Evolutionary conservation across 2,113 vertebrate genomes (phyloP), one percentile per base, ranked within the genome.

Genomic region (Sphaerodactylus townsendi): DNA sequence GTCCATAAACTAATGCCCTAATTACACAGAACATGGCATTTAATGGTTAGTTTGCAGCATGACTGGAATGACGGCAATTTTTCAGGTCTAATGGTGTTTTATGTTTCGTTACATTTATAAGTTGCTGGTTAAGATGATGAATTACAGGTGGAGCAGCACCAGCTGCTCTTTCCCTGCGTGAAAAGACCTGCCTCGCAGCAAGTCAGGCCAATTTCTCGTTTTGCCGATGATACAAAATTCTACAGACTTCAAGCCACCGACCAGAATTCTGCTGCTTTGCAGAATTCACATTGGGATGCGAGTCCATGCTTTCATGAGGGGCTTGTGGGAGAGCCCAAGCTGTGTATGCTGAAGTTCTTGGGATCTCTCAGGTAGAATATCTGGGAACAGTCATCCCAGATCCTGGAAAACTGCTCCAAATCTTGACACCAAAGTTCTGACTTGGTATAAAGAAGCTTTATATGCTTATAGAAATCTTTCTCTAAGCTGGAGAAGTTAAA

Each of bases 61-160:
- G 90, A 2, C 85, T 95, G 93, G 93, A 93, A 94, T 95, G 92
- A 92, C 89, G 86, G 90, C 89, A 93, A 84, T 90, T 94, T 95
- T 95, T 95, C 92, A 92, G 93, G 93, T 93, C 82, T 89, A 92
- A 93, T 90, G 92, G 91, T 90, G 84, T 91, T 95, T 94, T 84
- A 92, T 94, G 88, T 94, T 95, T 91, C 91, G 59, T 82, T 95
- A 90, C 92, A 94, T 95, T 95, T 95, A 87, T 91, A 92, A 92
- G 91, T 93, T 94, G 92, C 88, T 95, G 95, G 90, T 95, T 96
- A 94, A 91, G 90, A 95, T 95, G 95, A 96, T 95, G 86, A 90
- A 95, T 93, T 93, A 88, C 90, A 82, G 91, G 91, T 83, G 87
- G 90, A 83, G 35, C 50, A 69, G 81, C 79, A 89, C 69, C 87